Evolutionary conservation across 2,888 invertebrate genomes (phyloP), one percentile per base, ranked within the genome.

Genomic region (Ethmia dodecea): DNA sequence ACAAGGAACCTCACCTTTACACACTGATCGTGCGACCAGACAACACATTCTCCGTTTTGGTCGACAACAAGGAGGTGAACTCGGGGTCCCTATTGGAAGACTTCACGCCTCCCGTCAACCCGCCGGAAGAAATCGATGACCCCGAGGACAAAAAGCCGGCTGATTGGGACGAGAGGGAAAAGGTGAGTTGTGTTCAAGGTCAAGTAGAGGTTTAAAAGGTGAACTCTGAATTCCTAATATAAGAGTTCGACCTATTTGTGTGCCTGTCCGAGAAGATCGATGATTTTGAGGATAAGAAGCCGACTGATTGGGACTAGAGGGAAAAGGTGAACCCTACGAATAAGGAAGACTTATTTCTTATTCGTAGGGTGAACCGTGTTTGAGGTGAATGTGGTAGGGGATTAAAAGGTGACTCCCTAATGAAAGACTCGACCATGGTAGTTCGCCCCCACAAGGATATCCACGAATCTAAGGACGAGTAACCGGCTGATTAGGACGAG

Each of bases 231-330:
- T 25, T n/a, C 18, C 3, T 18, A 9, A 2, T 1, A 18, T 5
- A 18, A 9, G 1, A 18, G 8, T 18, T 18, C 18, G 9, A 18
- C 9, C 3, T n/a, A n/a, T n/a, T n/a, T n/a, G n/a, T n/a, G n/a
- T n/a, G n/a, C 87, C 99, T 99, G 1, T 94, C 97, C 0, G 90
- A 93, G 45, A 96, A 98, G 83, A 94, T 99, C 55, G 95, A 96
- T 58, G 99, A 99, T 83, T 96, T 96, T 0, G 77, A 90, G 24
- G 98, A 94, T 67, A 87, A 74, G 56, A 91, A 93, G 67, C 99
- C 99, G 0, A 91, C 89, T 0, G 94, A 97, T 63, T 99, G 99
- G 99, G 99, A 99, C 73, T 99, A 99, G 59, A 90, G 96, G 53
- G 83, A 84, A 34, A 83, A 83, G 78, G 83, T 81, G n/a, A n/a